Evolutionary conservation across 1,140 invertebrate genomes (phyloP).

Genomic region (Akabosia matsudoensis): DNA sequence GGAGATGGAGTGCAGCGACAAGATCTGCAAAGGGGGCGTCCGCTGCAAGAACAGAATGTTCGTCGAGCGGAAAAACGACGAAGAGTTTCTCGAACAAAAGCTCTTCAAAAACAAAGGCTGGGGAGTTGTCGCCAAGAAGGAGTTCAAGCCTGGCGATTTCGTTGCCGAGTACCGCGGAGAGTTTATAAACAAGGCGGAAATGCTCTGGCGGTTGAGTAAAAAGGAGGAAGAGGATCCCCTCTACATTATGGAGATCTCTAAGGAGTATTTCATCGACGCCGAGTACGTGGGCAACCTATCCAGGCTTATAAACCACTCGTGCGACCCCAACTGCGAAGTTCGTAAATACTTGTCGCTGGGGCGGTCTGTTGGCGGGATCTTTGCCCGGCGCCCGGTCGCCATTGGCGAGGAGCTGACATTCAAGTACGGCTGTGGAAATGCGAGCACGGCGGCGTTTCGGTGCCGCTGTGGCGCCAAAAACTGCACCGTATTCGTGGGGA

Average conservation of each 20-base stretch:
- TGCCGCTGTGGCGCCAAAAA: conserved; percentile 28
- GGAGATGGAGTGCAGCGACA: conserved; percentile 28
- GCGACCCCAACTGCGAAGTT: conserved; percentile 35
- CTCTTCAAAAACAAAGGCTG: conserved; percentile 34
- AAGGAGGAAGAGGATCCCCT: conserved; percentile 36
- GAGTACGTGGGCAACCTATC: conserved; percentile 40
- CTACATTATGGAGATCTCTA: conserved; percentile 39
- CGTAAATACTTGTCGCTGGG: conserved; percentile 33
- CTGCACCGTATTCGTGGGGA: conserved; percentile 34
- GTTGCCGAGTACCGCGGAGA: conserved; percentile 40
- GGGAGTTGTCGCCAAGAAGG: conserved; percentile 17
- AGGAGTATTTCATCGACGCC: conserved; percentile 36
- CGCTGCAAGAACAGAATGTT: conserved; percentile 41
- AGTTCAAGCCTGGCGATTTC: conserved; percentile 31
- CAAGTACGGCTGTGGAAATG: conserved; percentile 31
- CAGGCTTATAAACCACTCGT: conserved; percentile 42
- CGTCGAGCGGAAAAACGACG: background rate
- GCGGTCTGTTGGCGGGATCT: conserved; percentile 34
- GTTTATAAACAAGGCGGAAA: conserved; percentile 33
- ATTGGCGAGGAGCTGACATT: conserved; percentile 39
- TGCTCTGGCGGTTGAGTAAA: conserved; percentile 10
- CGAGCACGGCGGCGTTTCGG: conserved; percentile 25
- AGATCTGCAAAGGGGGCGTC: conserved; percentile 1
- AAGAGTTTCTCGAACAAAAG: background rate
- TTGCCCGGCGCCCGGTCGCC: conserved; percentile 29